These are phyloP conservation scores for Bathynomus jamesi DNA, from an alignment of 1,140 invertebrate genomes.

Conservation along the genomic window DNA sequence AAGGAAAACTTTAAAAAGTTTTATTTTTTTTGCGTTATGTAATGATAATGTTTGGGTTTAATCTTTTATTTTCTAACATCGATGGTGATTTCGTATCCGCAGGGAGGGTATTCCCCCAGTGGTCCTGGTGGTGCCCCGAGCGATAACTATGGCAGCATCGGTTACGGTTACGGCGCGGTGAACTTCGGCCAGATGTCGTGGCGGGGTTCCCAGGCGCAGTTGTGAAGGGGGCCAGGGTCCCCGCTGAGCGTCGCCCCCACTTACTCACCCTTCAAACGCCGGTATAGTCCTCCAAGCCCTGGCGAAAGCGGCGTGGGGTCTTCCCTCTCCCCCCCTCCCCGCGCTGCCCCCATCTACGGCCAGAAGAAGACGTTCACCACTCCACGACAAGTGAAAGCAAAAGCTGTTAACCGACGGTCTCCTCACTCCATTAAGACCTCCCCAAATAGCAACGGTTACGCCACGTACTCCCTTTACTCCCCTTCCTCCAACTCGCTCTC, in stretches of 20 bases:
- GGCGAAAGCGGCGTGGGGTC: background rate
- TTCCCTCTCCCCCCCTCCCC: conserved; percentile 9
- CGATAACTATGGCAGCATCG: conserved; percentile 50
- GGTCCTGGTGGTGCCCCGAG: conserved; percentile 40
- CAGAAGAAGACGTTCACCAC: conserved; percentile 1
- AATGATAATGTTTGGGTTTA: background rate
- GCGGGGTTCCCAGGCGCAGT: conserved; percentile 46
- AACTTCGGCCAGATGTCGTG: conserved; percentile 45
- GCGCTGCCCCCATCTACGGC: conserved; percentile 4
- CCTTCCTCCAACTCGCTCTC: conserved; percentile 4
- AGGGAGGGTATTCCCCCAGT: conserved; percentile 47
- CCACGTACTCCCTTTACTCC: conserved; percentile 6
- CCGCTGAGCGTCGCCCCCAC: conserved; percentile 23
- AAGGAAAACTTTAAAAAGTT: background rate
- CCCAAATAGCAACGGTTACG: background rate
- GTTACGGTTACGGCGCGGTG: conserved; percentile 47
- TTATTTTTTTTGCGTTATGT: background rate
- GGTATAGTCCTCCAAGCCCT: background rate
- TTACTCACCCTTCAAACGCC: background rate
- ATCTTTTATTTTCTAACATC: background rate
- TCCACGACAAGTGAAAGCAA: conserved; percentile 17
- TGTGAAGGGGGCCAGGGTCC: conserved; percentile 39
- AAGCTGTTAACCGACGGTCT: conserved; percentile 6
- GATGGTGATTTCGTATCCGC: conserved; percentile 2
- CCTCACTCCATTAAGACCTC: background rate